A percentile compares a stretch with the other conserved stretches of the same genome.
phyloP scores from a whole-genome alignment of 1,140 invertebrate species.

The Colletes gigas region DNA sequence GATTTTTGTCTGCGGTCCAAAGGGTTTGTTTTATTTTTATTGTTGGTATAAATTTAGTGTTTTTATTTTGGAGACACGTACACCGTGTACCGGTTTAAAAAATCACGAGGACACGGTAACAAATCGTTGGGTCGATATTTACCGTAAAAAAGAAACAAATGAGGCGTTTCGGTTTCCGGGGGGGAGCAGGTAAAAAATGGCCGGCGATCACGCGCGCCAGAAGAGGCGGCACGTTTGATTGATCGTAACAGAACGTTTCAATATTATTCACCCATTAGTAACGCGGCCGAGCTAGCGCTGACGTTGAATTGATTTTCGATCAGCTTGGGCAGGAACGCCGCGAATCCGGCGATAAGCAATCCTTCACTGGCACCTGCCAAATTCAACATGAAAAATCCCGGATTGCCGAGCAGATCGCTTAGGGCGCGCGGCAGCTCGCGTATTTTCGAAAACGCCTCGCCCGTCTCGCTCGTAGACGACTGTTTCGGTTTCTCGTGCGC shows the following conservation, averaged over 20 bases:
- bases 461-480: slow-evolving; percentile 68
- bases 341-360: slow-evolving; percentile 89
- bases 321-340: slow-evolving; percentile 91
- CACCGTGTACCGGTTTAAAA: not conserved
- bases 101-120: not conserved
- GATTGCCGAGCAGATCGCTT: slow-evolving; percentile 86
- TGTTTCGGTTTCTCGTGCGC: slow-evolving; percentile 82
- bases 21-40: too few relatives aligned
- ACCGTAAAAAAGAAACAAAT: not conserved
- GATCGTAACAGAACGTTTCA: slow-evolving; percentile 41
- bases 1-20: too few relatives aligned
- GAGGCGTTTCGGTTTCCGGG: not conserved
- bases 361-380: slow-evolving; percentile 90
- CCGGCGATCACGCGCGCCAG: slow-evolving; percentile 5
- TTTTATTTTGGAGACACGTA: too few relatives aligned
- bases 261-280: slow-evolving; percentile 86
- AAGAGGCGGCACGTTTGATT: slow-evolving; percentile 9
- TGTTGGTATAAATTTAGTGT: too few relatives aligned
- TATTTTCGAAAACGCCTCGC: slow-evolving; percentile 83
- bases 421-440: slow-evolving; percentile 86
- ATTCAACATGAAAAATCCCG: slow-evolving; percentile 91
- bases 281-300: slow-evolving; percentile 86
- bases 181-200: not conserved
- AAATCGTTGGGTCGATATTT: slow-evolving; percentile 15
- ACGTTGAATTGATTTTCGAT: slow-evolving; percentile 93